phyloP scores from a whole-genome alignment of 2,797 vertebrate species.

The Leucoraja ocellata region DNA sequence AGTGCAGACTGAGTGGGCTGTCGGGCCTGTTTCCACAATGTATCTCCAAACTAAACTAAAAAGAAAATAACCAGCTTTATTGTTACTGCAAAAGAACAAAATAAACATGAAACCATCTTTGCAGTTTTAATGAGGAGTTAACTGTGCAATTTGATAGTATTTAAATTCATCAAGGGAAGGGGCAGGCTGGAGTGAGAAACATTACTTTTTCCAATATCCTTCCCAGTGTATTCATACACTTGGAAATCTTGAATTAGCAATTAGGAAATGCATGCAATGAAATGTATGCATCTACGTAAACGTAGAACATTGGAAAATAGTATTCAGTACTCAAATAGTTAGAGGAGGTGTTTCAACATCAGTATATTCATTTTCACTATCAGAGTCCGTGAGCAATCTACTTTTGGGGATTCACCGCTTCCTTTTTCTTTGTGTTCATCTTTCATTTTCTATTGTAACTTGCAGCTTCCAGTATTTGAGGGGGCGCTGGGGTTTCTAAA shows the following conservation, averaged over 20 bases:
- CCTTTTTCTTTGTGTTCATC: slow-evolving; percentile 45
- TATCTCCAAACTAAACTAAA: no score
- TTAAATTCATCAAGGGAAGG: not conserved
- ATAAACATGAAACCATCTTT: not conserved
- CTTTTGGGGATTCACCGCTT: slow-evolving; percentile 40
- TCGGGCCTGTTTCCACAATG: no score
- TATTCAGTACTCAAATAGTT: slow-evolving; percentile 13
- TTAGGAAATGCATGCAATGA: not conserved
- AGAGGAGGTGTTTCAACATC: slow-evolving; percentile 5
- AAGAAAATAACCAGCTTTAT: not conserved
- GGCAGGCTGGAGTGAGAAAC: not conserved
- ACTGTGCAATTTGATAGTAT: not conserved
- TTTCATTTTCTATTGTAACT: slow-evolving; percentile 29
- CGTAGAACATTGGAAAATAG: not conserved
- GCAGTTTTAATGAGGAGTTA: not conserved
- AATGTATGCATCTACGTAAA: no score
- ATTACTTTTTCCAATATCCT: not conserved
- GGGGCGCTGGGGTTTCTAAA: not conserved
- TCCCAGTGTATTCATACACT: not conserved
- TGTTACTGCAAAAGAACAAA: not conserved
- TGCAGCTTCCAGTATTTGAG: slow-evolving; percentile 36
- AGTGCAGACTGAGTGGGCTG: no score
- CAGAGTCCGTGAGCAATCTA: slow-evolving; percentile 40
- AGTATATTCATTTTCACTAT: slow-evolving; percentile 41
- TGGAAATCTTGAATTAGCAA: not conserved